Evolutionary conservation across 2,113 vertebrate species (phyloP), one percentile per base, ranked within the genome.

Genomic region (Tiliqua scincoides): DNA sequence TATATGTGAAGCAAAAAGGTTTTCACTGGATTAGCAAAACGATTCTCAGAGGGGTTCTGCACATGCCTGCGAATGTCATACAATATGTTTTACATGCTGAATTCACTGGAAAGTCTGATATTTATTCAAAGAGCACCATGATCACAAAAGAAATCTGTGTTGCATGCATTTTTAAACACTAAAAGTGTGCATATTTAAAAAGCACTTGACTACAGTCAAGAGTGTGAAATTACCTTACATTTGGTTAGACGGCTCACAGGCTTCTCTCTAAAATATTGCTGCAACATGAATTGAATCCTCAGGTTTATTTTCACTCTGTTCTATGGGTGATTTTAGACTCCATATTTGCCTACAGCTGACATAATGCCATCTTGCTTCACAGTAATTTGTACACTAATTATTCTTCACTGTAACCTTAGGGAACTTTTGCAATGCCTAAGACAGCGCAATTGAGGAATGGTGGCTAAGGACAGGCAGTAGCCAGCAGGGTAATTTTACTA

Each of bases 121-220:
- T 85, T 71, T 71, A 85, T 70, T 79, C 75, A 79, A 61, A 68
- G 61, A 85, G 32, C 63, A 74, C 48, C 52, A 59, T 70, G 74
- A 78, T 85, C 63, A 78, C 61, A 70, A 59, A 85, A 78, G 48
- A 27, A 78, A 25, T 40, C 65, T 48, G 52, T 71, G 52, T 85
- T 71, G 30, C 52, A 79, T 85, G 57, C 48, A 78, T 78, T 77
- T 85, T 78, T 85, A 85, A 68, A 68, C 23, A 85, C 83, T 85
- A 78, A 67, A 85, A 85, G 78, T 78, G 74, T 85, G 84, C 52
- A 71, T 85, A 68, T 85, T 79, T 85, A 71, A 85, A 85, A 85
- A 79, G 84, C 65, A 79, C 54, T 85, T 71, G 65, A 85, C 71
- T 32, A 79, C 67, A 37, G n/a, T 71, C 35, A 25, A n/a, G 37